Conservation (phyloP, 2,113 vertebrate species). For the Theropithecus gelada region DNA sequence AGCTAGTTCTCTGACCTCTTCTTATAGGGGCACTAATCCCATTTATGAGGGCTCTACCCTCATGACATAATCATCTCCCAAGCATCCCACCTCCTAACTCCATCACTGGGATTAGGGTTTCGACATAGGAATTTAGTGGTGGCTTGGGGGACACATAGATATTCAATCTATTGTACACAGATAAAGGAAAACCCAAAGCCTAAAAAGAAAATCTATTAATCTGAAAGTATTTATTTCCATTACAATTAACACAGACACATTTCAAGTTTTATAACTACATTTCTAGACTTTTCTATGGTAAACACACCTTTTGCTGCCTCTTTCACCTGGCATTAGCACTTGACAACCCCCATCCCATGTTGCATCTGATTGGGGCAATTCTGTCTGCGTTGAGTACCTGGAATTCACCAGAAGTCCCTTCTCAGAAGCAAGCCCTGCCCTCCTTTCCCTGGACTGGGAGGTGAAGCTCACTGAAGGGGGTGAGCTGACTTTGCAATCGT, state of each 20-base stretch:
- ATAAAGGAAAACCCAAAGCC: neutral
- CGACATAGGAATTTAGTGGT: neutral
- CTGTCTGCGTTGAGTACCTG: neutral
- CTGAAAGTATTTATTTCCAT: neutral
- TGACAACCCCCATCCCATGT: accelerated
- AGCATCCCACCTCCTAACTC: neutral
- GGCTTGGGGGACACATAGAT: neutral
- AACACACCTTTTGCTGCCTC: neutral
- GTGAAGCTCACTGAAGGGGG: neutral
- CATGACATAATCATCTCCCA: neutral
- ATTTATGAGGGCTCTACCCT: no score
- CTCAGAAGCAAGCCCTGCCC: neutral
- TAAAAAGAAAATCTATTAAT: neutral
- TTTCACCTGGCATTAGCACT: neutral
- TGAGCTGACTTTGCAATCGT: neutral
- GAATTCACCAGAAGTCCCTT: neutral
- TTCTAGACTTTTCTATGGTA: neutral
- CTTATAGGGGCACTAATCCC: no score
- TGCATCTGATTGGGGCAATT: neutral
- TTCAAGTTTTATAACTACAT: neutral
- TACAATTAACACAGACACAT: neutral
- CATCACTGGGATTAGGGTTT: neutral
- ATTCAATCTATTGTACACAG: neutral
- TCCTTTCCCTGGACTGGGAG: neutral
- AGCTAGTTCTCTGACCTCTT: neutral